Evolutionary conservation across 2,888 invertebrate species (phyloP), one percentile per base, ranked within the genome.

Genomic region (Arrhopalites spinosus): DNA sequence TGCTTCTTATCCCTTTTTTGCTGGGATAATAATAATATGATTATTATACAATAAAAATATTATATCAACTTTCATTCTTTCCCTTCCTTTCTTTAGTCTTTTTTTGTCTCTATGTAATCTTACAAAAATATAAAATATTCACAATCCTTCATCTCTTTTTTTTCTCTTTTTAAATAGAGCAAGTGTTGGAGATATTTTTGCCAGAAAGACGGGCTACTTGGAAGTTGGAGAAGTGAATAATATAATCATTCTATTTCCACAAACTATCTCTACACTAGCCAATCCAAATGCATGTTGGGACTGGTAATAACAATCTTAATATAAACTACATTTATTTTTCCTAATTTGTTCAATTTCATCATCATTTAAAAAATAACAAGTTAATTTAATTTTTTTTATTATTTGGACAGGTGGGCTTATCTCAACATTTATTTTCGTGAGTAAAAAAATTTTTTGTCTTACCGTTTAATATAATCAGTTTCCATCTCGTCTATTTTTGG

Each of bases 251-350:
- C 69, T 82, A 29, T 82, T 81, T 63, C 82, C 82, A 67, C 82
- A 82, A 25, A 70, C 70, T 36, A 70, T 56, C 11, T 30, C 70
- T n/a, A 70, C 70, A 27, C 50, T 56, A 27, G n/a, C 53, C 2
- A 82, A 82, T 56, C 79, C 78, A n/a, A 70, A 77, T 20, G 78
- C 77, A 25, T 82, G 82, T 50, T 82, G 80, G 80, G 81, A 82
- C 64, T 82, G 82, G 82, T 50, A 50, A 36, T 36, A 36, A 7
- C 11, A 3, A 36, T 36, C 11, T 36, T 36, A 11, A 11, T 36
- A 36, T 36, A 7, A 36, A 7, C 11, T 36, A 36, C 36, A 3
- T 36, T 3, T 36, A 11, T 11, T 11, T 3, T 36, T 7, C 3
- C 36, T 7, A 3, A 36, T 36, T 36, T 36, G 3, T 3, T 36